A percentile compares a stretch with the other conserved stretches of the same genome.
Evolutionary conservation across 2,797 vertebrate species (phyloP).

Genomic region (Merluccius polli): DNA sequence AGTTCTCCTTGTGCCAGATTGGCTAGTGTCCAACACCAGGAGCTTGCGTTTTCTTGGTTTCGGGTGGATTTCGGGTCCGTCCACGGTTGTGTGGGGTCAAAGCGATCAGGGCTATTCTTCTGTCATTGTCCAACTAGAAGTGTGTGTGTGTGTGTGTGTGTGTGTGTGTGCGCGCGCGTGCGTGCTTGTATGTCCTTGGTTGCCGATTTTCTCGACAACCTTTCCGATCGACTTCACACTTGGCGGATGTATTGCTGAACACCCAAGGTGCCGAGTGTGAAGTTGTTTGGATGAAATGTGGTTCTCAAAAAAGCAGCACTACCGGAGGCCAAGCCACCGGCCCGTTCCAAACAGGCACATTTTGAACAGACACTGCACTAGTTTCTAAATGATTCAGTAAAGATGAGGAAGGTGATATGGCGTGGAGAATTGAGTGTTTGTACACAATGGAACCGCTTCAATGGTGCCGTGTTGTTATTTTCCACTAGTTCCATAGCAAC

Average conservation of each 20-base stretch:
- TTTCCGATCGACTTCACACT: no score
- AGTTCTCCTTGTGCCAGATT: conserved; percentile 38
- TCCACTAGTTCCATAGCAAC: neutral
- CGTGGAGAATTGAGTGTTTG: neutral
- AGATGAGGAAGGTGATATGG: neutral
- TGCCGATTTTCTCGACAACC: no score
- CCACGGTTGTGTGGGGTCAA: neutral
- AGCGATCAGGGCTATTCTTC: no score
- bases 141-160: no score
- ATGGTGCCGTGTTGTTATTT: neutral
- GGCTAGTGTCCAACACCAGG: conserved; percentile 35
- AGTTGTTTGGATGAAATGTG: no score
- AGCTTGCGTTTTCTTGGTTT: conserved; percentile 19
- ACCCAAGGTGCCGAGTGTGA: no score
- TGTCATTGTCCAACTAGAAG: no score
- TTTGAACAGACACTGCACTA: no score
- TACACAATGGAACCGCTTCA: neutral
- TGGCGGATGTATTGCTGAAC: no score
- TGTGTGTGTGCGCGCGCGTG: neutral
- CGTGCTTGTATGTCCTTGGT: neutral
- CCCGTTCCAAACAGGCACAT: no score
- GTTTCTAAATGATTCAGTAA: neutral
- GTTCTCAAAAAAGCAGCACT: no score
- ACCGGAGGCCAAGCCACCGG: no score
- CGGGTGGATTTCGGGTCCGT: conserved; percentile 10